A percentile compares a stretch with the other conserved stretches of the same genome.
phyloP scores from a whole-genome alignment of 53 echinoderm and acorn worm genomes.

The Temnopleurus reevesii region DNA sequence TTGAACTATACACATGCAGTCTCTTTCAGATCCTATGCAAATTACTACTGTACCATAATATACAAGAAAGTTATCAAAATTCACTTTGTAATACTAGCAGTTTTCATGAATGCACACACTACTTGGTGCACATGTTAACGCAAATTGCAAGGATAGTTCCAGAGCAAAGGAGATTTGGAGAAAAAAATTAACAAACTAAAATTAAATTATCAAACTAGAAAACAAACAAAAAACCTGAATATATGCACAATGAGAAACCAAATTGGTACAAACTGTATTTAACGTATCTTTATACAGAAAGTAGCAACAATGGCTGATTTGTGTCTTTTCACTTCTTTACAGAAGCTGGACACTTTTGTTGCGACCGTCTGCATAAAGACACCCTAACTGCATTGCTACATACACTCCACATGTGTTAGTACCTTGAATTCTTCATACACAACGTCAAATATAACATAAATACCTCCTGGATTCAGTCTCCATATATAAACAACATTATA shows the following conservation, averaged over 20 bases:
- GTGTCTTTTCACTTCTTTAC: too few species aligned
- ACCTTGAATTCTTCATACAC: not conserved
- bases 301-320: too few species aligned
- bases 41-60: slow-evolving; percentile 24
- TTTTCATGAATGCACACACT: slow-evolving; percentile 18
- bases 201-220: not conserved
- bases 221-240: slow-evolving; percentile 29
- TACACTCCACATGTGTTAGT: slow-evolving; percentile 27
- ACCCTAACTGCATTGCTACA: not conserved
- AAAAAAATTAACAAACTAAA: slow-evolving; percentile 22
- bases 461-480: not conserved
- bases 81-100: slow-evolving; percentile 35
- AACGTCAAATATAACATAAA: slow-evolving; percentile 17
- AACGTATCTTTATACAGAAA: too few species aligned
- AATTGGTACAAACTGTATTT: slow-evolving; percentile 24
- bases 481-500: not conserved
- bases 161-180: not conserved
- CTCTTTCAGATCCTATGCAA: slow-evolving; percentile 16
- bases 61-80: slow-evolving; percentile 45
- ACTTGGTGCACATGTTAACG: slow-evolving; percentile 7
- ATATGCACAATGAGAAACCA: not conserved
- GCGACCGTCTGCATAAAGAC: too few species aligned
- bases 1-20: slow-evolving; percentile 44
- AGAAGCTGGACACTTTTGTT: too few species aligned
- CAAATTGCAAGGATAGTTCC: slow-evolving; percentile 18